A percentile compares a stretch with the other conserved stretches of the same genome.
These are phyloP conservation scores for Zonitis immaculata DNA, from an alignment of 2,888 invertebrate species.

Conservation along the genomic window DNA sequence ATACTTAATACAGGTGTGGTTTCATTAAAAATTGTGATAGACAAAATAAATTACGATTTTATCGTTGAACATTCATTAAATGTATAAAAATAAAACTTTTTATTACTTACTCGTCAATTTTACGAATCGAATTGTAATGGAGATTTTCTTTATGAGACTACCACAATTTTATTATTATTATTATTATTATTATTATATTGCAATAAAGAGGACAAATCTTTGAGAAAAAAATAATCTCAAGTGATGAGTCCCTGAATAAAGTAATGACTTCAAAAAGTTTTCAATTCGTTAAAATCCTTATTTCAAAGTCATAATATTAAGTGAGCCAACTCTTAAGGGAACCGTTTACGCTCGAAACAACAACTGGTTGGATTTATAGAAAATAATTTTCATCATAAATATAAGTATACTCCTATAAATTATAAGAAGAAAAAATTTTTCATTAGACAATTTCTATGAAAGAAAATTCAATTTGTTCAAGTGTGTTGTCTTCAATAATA, in stretches of 20 bases:
- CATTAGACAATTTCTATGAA: background rate
- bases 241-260: no score
- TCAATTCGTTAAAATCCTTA: conserved; percentile 4
- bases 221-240: background rate
- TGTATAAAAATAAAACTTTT: background rate
- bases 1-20: background rate
- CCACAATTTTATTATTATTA: background rate
- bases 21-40: background rate
- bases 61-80: background rate
- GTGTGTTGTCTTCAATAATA: background rate
- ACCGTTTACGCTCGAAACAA: background rate
- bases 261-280: background rate
- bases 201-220: background rate
- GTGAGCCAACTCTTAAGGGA: conserved; percentile 5
- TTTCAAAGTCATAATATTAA: conserved; percentile 7
- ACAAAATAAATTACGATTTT: background rate
- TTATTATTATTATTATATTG: background rate
- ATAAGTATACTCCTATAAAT: no score
- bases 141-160: background rate
- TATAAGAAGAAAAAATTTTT: background rate
- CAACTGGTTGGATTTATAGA: conserved; percentile 1
- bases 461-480: background rate
- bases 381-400: conserved; percentile 1
- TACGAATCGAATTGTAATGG: background rate
- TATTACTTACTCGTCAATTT: background rate